These are phyloP conservation scores for Forbesichthys agassizii DNA, from an alignment of 2,113 vertebrate genomes.

Conservation along the genomic window DNA sequence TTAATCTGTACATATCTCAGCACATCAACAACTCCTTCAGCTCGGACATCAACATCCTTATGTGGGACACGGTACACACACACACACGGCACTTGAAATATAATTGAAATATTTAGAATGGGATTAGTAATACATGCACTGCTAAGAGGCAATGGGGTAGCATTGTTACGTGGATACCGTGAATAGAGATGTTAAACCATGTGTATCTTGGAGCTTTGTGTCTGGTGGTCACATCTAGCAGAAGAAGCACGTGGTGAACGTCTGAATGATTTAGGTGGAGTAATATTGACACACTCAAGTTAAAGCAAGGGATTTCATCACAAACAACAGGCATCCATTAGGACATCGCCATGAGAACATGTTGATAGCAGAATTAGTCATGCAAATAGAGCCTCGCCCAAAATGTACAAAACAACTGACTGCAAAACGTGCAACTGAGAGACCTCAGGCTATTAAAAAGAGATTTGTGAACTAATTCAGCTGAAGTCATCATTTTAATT, in stretches of 20 bases:
- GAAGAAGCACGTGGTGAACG: constrained; percentile 45
- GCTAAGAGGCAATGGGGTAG: no score
- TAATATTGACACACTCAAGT: constrained; percentile 25
- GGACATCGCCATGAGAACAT: not conserved
- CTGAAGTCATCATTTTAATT: not conserved
- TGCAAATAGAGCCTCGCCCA: not conserved
- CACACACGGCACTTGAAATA: no score
- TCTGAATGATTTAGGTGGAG: constrained; percentile 36
- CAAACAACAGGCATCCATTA: constrained; percentile 2
- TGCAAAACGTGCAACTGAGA: not conserved
- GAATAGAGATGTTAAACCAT: no score
- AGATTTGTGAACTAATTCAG: not conserved
- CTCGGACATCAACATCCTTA: constrained; percentile 87
- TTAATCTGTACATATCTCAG: constrained; percentile 96
- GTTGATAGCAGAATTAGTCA: constrained; percentile 3
- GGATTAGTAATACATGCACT: no score
- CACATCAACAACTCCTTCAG: constrained; percentile 95
- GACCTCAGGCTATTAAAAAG: not conserved
- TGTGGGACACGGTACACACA: constrained; percentile 96
- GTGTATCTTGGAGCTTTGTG: not conserved
- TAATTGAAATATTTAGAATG: no score
- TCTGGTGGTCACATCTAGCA: not conserved
- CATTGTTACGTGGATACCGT: no score
- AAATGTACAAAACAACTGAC: not conserved
- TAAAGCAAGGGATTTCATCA: constrained; percentile 10